Evolutionary conservation across 2,113 vertebrate species (phyloP), one percentile per base, ranked within the genome.

Genomic region (Burhinus bistriatus): DNA sequence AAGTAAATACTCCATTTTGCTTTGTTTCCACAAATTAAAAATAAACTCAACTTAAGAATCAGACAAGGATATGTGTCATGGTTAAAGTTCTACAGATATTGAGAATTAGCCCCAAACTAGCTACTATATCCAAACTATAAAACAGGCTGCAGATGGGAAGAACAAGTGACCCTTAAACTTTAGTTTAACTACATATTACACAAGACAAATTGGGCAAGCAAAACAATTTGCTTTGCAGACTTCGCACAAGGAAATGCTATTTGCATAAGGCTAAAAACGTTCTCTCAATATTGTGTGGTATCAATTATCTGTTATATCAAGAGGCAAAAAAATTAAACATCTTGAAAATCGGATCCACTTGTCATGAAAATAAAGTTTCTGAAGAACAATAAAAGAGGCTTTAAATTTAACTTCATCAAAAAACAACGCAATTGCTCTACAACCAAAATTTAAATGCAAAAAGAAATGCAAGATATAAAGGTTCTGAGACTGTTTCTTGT

Each of bases 261-360:
- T 83, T 88, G 52, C 89, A 94, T 52, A 90, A 94, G 73, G 26
- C 79, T 84, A 76, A 76, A 79, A 86, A 15, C 5, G 11, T 65
- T 90, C 80, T 90, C 64, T 36, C 59, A 55, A 14, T 54, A 87
- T 82, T 90, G 30, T 8, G 7, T 10, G n/a, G 52, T 78, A 66
- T 64, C 58, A 61, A 76, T 68, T 70, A 79, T 42, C 80, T 84
- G 66, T 89, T 54, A 30, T 16, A 78, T 69, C 30, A 95, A 66
- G 83, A 91, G 25, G 61, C 51, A 93, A 93, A 91, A 82, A 95
- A 54, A 64, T 7, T 70, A 49, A 42, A 64, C 64, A 54, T 23
- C 85, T 59, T 77, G n/a, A 95, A 92, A 75, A 94, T 90, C 70
- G 95, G 68, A 78, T 64, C n/a, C 78, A 66, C 54, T 89, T 75